phyloP scores from a whole-genome alignment of 2,888 invertebrate species.

The Drosophila picticornis region DNA sequence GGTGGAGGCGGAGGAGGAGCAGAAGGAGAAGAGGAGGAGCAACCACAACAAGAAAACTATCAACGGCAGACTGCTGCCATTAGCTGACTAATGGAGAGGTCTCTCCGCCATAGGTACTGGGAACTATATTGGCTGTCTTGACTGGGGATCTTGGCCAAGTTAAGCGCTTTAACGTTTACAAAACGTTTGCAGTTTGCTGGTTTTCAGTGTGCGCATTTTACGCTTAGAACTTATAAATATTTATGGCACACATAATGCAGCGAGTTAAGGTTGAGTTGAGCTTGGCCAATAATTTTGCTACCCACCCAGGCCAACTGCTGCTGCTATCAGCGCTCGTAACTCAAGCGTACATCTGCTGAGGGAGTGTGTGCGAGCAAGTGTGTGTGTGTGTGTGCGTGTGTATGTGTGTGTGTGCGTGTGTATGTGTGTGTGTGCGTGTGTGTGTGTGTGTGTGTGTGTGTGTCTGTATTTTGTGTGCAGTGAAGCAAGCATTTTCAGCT shows the following conservation, averaged over 20 bases:
- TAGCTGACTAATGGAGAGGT: conserved; percentile 69
- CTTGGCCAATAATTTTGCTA: conserved; percentile 72
- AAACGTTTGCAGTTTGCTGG: conserved; percentile 56
- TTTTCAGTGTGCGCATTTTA: conserved; percentile 58
- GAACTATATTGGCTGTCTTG: conserved; percentile 16
- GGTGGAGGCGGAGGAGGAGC: neutral
- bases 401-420: conserved; percentile 66
- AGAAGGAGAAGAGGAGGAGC: neutral
- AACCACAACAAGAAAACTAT: conserved; percentile 27
- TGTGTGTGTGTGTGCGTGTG: conserved; percentile 19
- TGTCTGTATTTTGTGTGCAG: conserved; percentile 67
- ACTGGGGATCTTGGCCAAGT: conserved; percentile 35
- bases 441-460: conserved; percentile 25
- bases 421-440: conserved; percentile 20
- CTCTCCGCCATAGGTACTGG: conserved; percentile 1
- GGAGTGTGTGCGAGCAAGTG: conserved; percentile 10
- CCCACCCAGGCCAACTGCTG: conserved; percentile 13
- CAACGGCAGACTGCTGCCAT: conserved; percentile 43
- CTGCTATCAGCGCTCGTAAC: conserved; percentile 12
- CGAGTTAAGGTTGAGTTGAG: conserved; percentile 66
- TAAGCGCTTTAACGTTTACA: conserved; percentile 64
- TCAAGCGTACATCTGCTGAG: no score
- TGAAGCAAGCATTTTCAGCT: conserved; percentile 75
- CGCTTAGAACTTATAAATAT: conserved; percentile 79
- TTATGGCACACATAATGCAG: conserved; percentile 78